phyloP scores from a whole-genome alignment of 1,140 invertebrate species.

The Atta cephalotes region DNA sequence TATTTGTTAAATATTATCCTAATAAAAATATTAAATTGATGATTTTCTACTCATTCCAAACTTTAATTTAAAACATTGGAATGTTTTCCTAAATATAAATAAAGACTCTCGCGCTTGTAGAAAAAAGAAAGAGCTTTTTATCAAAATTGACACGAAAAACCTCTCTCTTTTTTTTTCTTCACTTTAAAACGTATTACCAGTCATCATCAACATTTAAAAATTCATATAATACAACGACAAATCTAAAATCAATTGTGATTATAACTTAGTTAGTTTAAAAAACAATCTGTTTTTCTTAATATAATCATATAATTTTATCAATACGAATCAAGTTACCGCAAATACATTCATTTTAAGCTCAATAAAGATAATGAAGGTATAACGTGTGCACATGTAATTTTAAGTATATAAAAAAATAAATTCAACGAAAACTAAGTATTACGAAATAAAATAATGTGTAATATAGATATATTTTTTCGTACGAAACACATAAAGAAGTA shows the following conservation, averaged over 20 bases:
- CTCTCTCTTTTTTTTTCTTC: neutral
- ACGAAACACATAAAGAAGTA: neutral
- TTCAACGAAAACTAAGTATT: neutral
- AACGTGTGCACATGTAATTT: neutral
- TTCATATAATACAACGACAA: neutral
- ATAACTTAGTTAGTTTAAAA: neutral
- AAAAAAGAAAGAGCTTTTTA: slow-evolving; percentile 4
- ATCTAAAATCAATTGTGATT: neutral
- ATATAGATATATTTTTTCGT: neutral
- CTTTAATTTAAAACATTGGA: neutral
- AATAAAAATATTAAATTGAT: neutral
- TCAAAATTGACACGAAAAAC: neutral
- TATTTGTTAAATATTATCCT: neutral
- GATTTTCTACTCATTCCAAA: neutral
- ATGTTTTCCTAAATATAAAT: neutral
- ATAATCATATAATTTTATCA: neutral
- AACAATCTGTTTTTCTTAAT: slow-evolving; percentile 6
- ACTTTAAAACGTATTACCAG: neutral
- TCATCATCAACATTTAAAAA: neutral
- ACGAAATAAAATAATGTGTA: neutral
- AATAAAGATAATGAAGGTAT: neutral
- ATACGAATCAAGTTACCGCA: neutral
- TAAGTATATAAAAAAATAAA: neutral
- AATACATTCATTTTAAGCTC: neutral
- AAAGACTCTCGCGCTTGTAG: neutral